A percentile compares a stretch with the other conserved stretches of the same genome.
phyloP scores from a whole-genome alignment of 2,888 invertebrate genomes.

The Ashinkailepas kermadecensis region DNA sequence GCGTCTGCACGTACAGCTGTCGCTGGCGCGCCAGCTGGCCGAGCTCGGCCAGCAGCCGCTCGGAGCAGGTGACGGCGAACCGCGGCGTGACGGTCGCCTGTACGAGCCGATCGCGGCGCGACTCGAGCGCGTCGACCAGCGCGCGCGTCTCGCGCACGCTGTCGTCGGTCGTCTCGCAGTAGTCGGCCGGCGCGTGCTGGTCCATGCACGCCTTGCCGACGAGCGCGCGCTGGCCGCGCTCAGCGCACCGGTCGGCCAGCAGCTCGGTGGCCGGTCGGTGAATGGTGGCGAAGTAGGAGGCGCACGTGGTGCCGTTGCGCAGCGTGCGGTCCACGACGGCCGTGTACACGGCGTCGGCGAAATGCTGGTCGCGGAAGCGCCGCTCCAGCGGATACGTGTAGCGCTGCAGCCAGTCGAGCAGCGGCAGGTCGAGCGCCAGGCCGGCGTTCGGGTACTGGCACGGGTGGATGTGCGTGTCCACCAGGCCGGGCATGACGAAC shows the following conservation, averaged over 20 bases:
- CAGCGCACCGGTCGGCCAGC: constrained; percentile 58
- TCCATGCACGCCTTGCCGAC: constrained; percentile 85
- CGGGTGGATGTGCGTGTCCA: constrained; percentile 86
- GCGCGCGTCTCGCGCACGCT: constrained; percentile 26
- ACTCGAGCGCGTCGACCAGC: constrained; percentile 21
- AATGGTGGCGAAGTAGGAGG: constrained; percentile 77
- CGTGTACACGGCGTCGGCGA: constrained; percentile 62
- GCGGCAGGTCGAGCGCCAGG: constrained; percentile 65
- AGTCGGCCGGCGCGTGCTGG: constrained; percentile 41
- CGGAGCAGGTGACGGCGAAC: constrained; percentile 72
- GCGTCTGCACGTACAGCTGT: constrained; percentile 68
- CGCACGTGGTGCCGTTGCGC: constrained; percentile 75
- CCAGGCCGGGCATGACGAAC: constrained; percentile 76
- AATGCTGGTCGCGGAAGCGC: constrained; percentile 57
- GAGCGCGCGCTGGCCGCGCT: constrained; percentile 68
- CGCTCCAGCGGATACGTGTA: constrained; percentile 81
- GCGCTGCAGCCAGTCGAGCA: constrained; percentile 73
- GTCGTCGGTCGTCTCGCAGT: constrained; percentile 36
- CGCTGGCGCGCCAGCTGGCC: constrained; percentile 58
- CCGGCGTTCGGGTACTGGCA: constrained; percentile 82
- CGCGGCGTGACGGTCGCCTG: constrained; percentile 70
- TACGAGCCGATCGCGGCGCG: constrained; percentile 46
- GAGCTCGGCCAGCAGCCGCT: constrained; percentile 59
- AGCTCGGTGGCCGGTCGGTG: constrained; percentile 60
- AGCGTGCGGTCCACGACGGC: constrained; percentile 71